Base-by-base conservation (phyloP, 2,113 vertebrate genomes). In the Clarias batrachus region DNA sequence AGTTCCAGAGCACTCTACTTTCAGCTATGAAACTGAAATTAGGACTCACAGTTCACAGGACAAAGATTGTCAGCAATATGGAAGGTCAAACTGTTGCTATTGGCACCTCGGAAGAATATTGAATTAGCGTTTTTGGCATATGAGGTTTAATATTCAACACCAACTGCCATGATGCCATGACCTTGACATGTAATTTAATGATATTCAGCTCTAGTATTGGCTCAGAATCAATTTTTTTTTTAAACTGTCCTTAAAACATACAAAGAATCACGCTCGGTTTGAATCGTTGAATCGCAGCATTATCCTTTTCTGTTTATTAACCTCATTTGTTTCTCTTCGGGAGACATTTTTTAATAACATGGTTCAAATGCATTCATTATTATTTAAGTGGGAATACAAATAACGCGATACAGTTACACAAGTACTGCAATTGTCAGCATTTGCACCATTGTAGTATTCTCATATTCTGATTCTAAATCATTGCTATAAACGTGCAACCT, bases 11-110 rank as follows among this genome's bases (percentile, higher is more conserved):
- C 52, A 56, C 52, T 33, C 30, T 80, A 80, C 78, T 86, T 86
- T 80, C 52, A 37, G 60, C 74, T 79, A 70, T 62, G 62, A 68
- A 73, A 70, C 56, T 30, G 79, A 84, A 89, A 86, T 87, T 87
- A 82, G 37, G 8, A 68, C 81, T 60, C 23, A 33, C 30, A 9
- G 33, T 68, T 71, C 68, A 66, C 48, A 57, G 81, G 27, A 48
- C 57, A n/a, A 57, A 83, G 60, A 17, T 37, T 33, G 73, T 78
- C 60, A 68, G 48, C 60, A 82, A 21, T 74, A 71, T 52, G 60
- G 63, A 86, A 81, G 37, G 85, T 86, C 79, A 82, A 82, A 82
- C 68, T 82, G 57, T 82, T 82, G 56, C 78, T 70, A 57, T 33
- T 80, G 76, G 78, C 65, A 57, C 63, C 66, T 66, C 21, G 52